phyloP scores from a whole-genome alignment of 2,113 vertebrate genomes.

The Rafetus swinhoei region DNA sequence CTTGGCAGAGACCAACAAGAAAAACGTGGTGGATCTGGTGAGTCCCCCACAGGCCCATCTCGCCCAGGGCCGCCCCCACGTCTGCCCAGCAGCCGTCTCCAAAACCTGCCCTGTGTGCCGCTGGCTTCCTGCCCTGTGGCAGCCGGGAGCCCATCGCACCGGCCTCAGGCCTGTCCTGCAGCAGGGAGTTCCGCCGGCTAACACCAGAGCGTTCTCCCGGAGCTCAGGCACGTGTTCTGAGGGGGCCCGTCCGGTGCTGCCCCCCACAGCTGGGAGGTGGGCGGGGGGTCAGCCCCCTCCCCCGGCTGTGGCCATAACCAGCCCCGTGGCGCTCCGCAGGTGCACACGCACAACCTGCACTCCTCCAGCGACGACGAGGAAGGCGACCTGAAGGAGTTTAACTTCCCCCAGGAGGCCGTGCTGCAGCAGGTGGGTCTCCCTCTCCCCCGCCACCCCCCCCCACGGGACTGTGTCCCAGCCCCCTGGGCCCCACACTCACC shows the following conservation, averaged over 20 bases:
- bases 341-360: constrained; percentile 74
- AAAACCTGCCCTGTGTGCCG: too few species aligned
- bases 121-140: not conserved
- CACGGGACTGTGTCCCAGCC: too few species aligned
- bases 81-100: too few species aligned
- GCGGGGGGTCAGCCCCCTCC: accelerated
- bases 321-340: constrained; percentile 36
- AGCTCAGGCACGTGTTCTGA: not conserved
- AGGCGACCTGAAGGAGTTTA: constrained; percentile 77
- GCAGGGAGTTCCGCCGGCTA: not conserved
- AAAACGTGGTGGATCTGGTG: constrained; percentile 78
- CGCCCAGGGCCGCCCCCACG: accelerated
- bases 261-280: not conserved
- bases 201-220: too few species aligned
- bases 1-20: constrained; percentile 76
- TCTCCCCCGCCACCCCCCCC: too few species aligned
- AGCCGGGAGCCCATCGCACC: accelerated
- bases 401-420: constrained; percentile 76
- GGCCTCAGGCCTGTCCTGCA: accelerated
- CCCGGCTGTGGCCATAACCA: not conserved
- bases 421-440: constrained; percentile 73
- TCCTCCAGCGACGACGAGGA: constrained; percentile 77
- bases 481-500: too few species aligned
- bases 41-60: not conserved
- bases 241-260: not conserved